phyloP scores from a whole-genome alignment of 2,888 invertebrate species.

The Protophormia terraenovae region DNA sequence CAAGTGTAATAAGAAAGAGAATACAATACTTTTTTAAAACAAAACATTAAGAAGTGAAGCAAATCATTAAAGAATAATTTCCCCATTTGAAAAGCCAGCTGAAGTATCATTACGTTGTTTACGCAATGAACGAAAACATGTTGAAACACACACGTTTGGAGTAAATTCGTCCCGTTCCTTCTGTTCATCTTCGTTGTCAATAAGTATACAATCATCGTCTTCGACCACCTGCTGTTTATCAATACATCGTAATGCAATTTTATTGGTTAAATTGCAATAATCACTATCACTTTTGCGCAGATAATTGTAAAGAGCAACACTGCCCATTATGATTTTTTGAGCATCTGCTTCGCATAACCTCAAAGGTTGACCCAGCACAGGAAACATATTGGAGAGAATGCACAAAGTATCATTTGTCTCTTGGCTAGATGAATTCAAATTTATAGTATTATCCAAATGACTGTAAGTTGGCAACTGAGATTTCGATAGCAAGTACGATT shows the following conservation, averaged over 20 bases:
- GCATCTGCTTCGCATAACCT: constrained; percentile 78
- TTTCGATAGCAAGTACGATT: neutral
- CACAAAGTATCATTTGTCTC: constrained; percentile 74
- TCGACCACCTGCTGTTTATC: constrained; percentile 69
- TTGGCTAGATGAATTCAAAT: constrained; percentile 22
- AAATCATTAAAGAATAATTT: constrained; percentile 49
- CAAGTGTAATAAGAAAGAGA: neutral
- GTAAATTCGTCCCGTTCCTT: constrained; percentile 77
- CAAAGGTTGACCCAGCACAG: constrained; percentile 77
- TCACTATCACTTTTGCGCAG: constrained; percentile 77
- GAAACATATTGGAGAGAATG: constrained; percentile 78
- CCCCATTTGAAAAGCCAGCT: constrained; percentile 74
- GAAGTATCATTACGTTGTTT: constrained; percentile 76
- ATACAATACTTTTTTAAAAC: neutral
- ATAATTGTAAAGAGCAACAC: constrained; percentile 79
- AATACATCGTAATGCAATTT: constrained; percentile 63
- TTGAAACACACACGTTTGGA: constrained; percentile 75
- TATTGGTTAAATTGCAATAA: constrained; percentile 76
- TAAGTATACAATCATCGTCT: constrained; percentile 76
- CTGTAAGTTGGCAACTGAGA: neutral
- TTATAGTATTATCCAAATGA: neutral
- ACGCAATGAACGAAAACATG: constrained; percentile 73
- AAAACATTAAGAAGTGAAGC: neutral
- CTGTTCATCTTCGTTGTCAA: constrained; percentile 77
- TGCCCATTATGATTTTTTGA: constrained; percentile 78